phyloP scores from a whole-genome alignment of 2,888 invertebrate genomes.

The Nephrotoma appendiculata region DNA sequence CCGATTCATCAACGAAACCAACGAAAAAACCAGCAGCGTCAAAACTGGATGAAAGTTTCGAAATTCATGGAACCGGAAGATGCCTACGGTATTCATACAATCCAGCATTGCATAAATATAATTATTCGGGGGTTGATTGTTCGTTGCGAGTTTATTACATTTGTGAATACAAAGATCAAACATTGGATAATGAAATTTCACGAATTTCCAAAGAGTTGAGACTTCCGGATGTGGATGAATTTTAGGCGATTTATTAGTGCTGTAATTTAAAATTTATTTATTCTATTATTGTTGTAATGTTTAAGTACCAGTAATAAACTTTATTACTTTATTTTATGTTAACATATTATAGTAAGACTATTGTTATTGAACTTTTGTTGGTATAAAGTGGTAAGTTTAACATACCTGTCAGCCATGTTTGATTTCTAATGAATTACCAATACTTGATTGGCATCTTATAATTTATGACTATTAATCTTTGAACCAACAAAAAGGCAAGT shows the following conservation, averaged over 20 bases:
- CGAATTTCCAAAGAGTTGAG: slow-evolving; percentile 33
- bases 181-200: slow-evolving; percentile 46
- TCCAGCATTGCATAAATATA: slow-evolving; percentile 41
- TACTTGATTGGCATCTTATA: too few relatives aligned
- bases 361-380: neutral
- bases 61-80: slow-evolving; percentile 48
- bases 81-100: slow-evolving; percentile 57
- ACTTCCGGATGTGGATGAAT: slow-evolving; percentile 3
- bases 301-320: neutral
- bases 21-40: slow-evolving; percentile 17
- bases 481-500: too few relatives aligned
- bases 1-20: slow-evolving; percentile 19
- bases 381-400: neutral
- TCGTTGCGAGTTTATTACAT: slow-evolving; percentile 49
- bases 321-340: neutral
- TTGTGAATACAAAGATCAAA: slow-evolving; percentile 50
- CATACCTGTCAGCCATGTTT: too few relatives aligned
- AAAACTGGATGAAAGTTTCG: slow-evolving; percentile 22
- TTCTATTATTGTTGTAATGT: neutral
- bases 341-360: neutral
- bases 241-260: neutral
- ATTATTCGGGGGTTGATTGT: slow-evolving; percentile 62
- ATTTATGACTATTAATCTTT: too few relatives aligned
- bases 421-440: too few relatives aligned
- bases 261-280: neutral